Evolutionary conservation across 2,888 invertebrate genomes (phyloP), one percentile per base, ranked within the genome.

Genomic region (Acanthococcus lagerstroemiae): DNA sequence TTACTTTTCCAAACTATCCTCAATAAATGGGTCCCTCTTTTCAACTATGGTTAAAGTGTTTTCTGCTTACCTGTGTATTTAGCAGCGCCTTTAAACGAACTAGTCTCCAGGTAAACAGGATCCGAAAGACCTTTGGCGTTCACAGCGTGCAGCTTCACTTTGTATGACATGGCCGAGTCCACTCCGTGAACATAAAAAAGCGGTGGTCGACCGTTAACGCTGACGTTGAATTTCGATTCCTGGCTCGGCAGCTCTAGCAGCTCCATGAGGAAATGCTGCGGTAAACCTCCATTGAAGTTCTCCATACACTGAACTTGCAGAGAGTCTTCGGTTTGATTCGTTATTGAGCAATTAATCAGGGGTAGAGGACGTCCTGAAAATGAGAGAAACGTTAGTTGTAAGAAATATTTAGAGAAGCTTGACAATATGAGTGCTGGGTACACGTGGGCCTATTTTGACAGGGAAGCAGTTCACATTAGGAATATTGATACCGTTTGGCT

Each of bases 91-190:
- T 88, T 88, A 74, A 90, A 82, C 9, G 88, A 88, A 72, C 90
- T 87, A 46, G 89, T 87, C 75, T 90, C 90, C 69, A 91, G 85
- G 66, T 88, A 82, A 63, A 86, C 82, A 30, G 90, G 86, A 71
- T 91, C 90, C 72, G 90, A 90, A 67, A 86, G 80, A 55, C 93
- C 93, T 75, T 92, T 93, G 58, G 88, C 88, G 77, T 93, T 93
- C 73, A 88, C 84, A 3, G 92, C 90, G 74, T 87, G 91, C 71
- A 93, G 78, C 74, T 87, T 86, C 72, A 91, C 86, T 73, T 69
- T 82, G 80, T 87, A 90, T 75, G 84, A 88, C 27, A 87, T 87
- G 4, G 87, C 82, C 70, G 87, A 86, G 72, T 75, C 74, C 66
- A 85, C 80, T 37, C 84, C 86, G 69, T 82, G 82, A 66, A 84